Evolutionary conservation across 2,113 vertebrate species (phyloP), one percentile per base, ranked within the genome.

Genomic region (Bagarius yarrelli): DNA sequence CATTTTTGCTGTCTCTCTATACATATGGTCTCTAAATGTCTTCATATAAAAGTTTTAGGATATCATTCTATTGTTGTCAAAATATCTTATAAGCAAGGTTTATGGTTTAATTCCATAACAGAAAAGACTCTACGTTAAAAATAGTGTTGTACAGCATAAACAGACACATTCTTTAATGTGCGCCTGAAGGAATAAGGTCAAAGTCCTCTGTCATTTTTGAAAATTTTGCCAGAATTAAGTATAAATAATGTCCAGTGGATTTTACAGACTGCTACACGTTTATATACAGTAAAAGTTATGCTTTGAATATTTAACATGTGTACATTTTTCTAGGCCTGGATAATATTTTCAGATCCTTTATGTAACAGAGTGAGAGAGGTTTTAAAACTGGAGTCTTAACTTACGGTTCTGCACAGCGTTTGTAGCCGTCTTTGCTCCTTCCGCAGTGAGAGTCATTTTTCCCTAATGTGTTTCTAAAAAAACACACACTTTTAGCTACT

Each of bases 401-500:
- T 23, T 94, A 95, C 95, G 77, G 59, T n/a, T 47, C 16, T 23
- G 84, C 81, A 78, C 95, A 96, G 40, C 69, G 81, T 47, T 1
- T 79, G 88, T 90, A 94, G 61, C 92, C 90, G 0, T 67, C 60
- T 81, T 85, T 83, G 0, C 36, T 91, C 57, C 81, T 88, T 72
- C 91, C 92, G 83, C 95, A 96, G 88, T 95, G 92, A 0, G 93
- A 89, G 2, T 92, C 90, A 12, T 89, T 84, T 59, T 85, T 83
- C 0, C 92, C 92, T 21, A 75, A 82, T 0, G 32, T 89, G 78
- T 95, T 96, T 77, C 87, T 86, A 57, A 86, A 55, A 52, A 94
- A 96, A 86, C 95, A 96, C 3, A 61, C 0, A 13, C 92, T 87
- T 0, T 85, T 34, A 76, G 85, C 94, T 50, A 93, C 91, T 67